These are phyloP conservation scores for Antheraea yamamai DNA, from an alignment of 2,888 invertebrate genomes.

Conservation along the genomic window DNA sequence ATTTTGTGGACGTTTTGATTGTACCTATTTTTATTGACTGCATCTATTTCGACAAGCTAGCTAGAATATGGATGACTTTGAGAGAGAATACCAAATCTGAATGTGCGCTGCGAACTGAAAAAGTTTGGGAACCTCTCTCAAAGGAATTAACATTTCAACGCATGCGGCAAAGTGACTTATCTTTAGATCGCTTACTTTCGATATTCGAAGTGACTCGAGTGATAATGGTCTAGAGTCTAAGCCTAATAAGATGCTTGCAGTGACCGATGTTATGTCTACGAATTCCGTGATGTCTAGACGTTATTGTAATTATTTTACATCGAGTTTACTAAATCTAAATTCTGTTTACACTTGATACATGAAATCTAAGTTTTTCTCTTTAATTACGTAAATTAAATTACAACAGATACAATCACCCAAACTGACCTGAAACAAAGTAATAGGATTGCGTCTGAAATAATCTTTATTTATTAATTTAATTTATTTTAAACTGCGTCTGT, in stretches of 20 bases:
- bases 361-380: neutral
- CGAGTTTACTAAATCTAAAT: neutral
- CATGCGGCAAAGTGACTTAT: constrained; percentile 2
- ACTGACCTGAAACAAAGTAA: neutral
- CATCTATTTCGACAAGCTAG: too few species aligned
- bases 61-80: too few species aligned
- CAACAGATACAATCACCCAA: neutral
- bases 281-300: neutral
- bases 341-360: neutral
- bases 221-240: neutral
- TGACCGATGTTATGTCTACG: neutral
- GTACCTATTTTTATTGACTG: too few species aligned
- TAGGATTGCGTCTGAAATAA: neutral
- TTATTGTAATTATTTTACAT: neutral
- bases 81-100: too few species aligned
- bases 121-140: too few species aligned
- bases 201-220: neutral
- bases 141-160: constrained; percentile 8
- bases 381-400: neutral
- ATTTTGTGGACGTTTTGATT: too few species aligned
- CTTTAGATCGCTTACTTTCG: constrained; percentile 9
- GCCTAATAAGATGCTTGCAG: neutral
- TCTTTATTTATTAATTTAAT: neutral
- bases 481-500: too few species aligned
- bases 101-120: too few species aligned